These are phyloP conservation scores for Punctoribates punctum DNA, from an alignment of 2,888 invertebrate genomes.

Conservation along the genomic window DNA sequence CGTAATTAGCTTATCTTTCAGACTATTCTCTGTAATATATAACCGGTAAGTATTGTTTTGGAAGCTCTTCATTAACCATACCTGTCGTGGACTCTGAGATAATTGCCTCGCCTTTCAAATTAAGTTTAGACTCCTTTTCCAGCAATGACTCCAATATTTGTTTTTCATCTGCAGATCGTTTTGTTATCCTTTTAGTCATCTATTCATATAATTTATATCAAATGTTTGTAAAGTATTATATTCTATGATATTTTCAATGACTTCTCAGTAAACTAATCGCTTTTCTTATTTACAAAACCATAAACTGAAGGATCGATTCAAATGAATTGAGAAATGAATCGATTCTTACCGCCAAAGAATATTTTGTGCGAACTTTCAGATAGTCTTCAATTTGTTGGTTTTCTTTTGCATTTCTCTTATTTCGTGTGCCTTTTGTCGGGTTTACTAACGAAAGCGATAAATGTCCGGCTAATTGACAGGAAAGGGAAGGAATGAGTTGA, in stretches of 20 bases:
- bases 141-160: neutral
- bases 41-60: neutral
- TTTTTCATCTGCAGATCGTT: conserved; percentile 14
- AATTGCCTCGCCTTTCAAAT: neutral
- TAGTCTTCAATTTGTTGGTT: conserved; percentile 23
- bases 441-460: conserved; percentile 18
- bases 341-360: neutral
- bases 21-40: neutral
- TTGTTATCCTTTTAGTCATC: conserved; percentile 12
- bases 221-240: neutral
- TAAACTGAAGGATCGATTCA: neutral
- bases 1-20: neutral
- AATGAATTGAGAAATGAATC: too few species aligned
- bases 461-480: conserved; percentile 26
- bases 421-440: neutral
- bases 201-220: neutral
- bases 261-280: neutral
- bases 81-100: conserved; percentile 12
- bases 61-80: neutral
- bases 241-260: neutral
- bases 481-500: neutral
- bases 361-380: conserved; percentile 36
- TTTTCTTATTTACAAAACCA: neutral
- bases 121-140: conserved; percentile 9
- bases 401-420: conserved; percentile 7